These are phyloP conservation scores for Aspidapion aeneum DNA, from an alignment of 2,888 invertebrate species.

Conservation along the genomic window DNA sequence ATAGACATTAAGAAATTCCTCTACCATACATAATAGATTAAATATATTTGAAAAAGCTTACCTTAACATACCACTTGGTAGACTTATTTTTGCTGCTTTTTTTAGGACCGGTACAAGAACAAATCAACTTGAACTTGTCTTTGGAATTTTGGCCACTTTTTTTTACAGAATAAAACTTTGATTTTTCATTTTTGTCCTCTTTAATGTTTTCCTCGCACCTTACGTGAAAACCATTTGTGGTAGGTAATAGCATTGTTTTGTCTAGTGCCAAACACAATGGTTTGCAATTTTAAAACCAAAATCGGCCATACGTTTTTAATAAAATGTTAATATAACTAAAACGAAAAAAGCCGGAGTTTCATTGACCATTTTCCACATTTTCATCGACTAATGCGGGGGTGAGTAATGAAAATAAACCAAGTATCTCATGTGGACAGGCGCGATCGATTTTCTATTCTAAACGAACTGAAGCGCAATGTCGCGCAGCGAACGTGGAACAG, in stretches of 20 bases:
- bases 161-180: constrained; percentile 40
- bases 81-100: constrained; percentile 49
- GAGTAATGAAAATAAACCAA: not conserved
- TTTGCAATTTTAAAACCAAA: not conserved
- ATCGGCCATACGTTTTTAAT: not conserved
- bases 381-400: not conserved
- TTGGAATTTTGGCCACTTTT: constrained; percentile 32
- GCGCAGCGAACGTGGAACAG: not conserved
- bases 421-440: not conserved
- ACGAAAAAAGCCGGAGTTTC: not conserved
- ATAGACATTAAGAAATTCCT: no score
- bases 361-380: not conserved
- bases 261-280: no score
- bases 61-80: constrained; percentile 71
- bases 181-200: constrained; percentile 33
- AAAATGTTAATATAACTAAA: not conserved
- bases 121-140: constrained; percentile 40
- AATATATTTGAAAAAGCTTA: constrained; percentile 53
- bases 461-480: not conserved
- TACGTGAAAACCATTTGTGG: not conserved
- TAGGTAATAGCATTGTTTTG: not conserved
- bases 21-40: no score
- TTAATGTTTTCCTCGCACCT: not conserved
- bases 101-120: constrained; percentile 47
- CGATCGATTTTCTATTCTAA: not conserved